phyloP scores from a whole-genome alignment of 2,113 vertebrate genomes.

The Ahaetulla prasina region DNA sequence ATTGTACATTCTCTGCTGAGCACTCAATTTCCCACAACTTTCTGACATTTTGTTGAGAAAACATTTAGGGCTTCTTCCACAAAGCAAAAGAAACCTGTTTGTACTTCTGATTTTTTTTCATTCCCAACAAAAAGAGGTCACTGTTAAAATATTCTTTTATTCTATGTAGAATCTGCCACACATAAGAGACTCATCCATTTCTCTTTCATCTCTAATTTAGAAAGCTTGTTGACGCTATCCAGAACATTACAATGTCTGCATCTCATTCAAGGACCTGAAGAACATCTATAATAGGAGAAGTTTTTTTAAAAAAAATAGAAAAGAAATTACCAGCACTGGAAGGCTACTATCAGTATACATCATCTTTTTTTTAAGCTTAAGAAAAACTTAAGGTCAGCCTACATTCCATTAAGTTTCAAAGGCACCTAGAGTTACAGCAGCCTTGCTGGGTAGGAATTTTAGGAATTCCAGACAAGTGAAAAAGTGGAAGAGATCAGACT shows the following conservation, averaged over 20 bases:
- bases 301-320: not conserved
- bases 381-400: not conserved
- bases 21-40: not conserved
- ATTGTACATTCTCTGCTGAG: not conserved
- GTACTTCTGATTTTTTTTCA: not conserved
- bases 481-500: not conserved
- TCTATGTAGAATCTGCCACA: not conserved
- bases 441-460: not conserved
- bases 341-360: not conserved
- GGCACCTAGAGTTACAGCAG: not conserved
- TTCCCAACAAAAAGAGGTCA: not conserved
- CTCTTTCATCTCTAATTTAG: not conserved
- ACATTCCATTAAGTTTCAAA: not conserved
- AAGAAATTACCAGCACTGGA: not conserved
- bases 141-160: not conserved
- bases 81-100: not conserved
- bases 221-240: not conserved
- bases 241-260: not conserved
- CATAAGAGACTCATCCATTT: not conserved
- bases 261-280: not conserved
- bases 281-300: not conserved
- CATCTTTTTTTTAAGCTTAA: not conserved
- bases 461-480: not conserved
- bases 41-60: not conserved
- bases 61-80: not conserved